A percentile compares a stretch with the other conserved stretches of the same genome.
phyloP scores from a whole-genome alignment of 2,113 vertebrate species.

The Mus pahari region DNA sequence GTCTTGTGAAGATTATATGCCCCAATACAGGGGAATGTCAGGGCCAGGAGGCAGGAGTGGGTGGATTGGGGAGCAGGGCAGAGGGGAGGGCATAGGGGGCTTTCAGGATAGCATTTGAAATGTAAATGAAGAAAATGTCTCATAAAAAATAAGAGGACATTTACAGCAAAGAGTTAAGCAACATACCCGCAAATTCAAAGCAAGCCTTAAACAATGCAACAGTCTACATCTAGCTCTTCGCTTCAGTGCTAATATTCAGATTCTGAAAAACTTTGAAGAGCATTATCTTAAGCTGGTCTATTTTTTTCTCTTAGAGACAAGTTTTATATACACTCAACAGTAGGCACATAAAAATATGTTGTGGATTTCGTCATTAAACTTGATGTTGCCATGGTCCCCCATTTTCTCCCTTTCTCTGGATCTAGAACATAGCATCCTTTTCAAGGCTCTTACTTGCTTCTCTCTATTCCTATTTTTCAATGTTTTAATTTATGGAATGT shows the following conservation, averaged over 20 bases:
- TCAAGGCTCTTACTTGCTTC: background rate
- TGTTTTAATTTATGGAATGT: background rate
- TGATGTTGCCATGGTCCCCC: background rate
- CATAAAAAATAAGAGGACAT: no score
- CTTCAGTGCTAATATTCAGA: background rate
- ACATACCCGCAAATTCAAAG: background rate
- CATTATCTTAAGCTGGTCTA: background rate
- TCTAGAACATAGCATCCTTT: background rate
- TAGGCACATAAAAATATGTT: background rate
- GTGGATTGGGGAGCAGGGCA: no score
- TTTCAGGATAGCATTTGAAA: no score
- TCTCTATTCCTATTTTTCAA: conserved; percentile 29
- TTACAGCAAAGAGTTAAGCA: background rate
- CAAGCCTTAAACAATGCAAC: background rate
- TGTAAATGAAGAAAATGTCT: no score
- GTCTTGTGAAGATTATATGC: no score
- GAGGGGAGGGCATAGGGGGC: no score
- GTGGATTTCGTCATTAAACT: background rate
- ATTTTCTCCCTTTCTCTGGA: background rate
- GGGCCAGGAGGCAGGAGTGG: no score
- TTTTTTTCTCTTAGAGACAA: background rate
- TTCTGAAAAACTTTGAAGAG: background rate
- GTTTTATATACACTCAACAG: background rate
- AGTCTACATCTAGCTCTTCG: background rate
- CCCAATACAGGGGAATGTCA: no score